These are phyloP conservation scores for Peromyscus polionotus DNA, from an alignment of 2,113 vertebrate species.

Conservation along the genomic window DNA sequence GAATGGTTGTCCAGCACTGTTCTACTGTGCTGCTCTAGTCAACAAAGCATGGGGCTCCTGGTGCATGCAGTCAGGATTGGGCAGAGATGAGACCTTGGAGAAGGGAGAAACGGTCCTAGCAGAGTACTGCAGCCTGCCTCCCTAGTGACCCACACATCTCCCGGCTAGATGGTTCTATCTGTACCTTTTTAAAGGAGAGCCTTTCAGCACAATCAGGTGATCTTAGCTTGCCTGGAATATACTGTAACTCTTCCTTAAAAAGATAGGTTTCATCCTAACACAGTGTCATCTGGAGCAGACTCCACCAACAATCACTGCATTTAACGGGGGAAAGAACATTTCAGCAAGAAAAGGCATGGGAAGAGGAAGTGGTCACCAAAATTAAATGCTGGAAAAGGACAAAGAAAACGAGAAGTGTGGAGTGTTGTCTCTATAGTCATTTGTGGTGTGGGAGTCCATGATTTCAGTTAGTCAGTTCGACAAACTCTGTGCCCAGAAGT, in stretches of 20 bases:
- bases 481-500: neutral
- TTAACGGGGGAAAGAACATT: neutral
- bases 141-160: neutral
- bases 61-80: neutral
- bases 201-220: neutral
- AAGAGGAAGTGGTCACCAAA: neutral
- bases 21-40: neutral
- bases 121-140: neutral
- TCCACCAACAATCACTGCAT: neutral
- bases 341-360: neutral
- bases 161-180: neutral
- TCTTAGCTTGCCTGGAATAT: neutral
- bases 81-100: neutral
- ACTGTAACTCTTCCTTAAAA: slow-evolving; percentile 21
- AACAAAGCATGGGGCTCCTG: neutral
- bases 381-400: neutral
- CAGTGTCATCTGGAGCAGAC: neutral
- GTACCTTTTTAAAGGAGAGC: neutral
- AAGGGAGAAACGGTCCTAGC: neutral
- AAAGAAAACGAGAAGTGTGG: slow-evolving; percentile 8
- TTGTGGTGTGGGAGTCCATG: neutral
- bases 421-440: neutral
- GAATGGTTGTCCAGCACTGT: neutral
- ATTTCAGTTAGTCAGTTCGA: neutral
- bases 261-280: neutral